A percentile compares a stretch with the other conserved stretches of the same genome.
Evolutionary conservation across 2,797 vertebrate genomes (phyloP).

Genomic region (Xiphorhynchus erythropygius): DNA sequence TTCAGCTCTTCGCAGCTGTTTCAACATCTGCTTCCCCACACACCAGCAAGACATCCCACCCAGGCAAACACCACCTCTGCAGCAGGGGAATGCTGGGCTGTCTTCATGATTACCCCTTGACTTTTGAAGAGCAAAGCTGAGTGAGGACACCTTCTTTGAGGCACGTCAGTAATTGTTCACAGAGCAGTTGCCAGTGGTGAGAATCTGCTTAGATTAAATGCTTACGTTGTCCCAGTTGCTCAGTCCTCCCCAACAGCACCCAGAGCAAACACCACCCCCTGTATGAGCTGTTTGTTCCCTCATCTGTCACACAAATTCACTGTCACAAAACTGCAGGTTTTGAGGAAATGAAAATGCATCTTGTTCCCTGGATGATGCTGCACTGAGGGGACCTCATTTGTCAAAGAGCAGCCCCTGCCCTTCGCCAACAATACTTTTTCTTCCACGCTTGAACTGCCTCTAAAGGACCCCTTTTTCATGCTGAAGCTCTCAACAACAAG

Average conservation of each 20-base stretch:
- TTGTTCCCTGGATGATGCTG: background rate
- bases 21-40: conserved; percentile 17
- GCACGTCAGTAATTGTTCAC: background rate
- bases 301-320: background rate
- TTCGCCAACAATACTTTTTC: rapidly evolving
- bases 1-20: background rate
- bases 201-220: background rate
- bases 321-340: background rate
- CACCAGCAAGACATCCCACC: background rate
- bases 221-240: background rate
- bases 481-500: background rate
- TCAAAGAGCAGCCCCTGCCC: background rate
- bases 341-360: background rate
- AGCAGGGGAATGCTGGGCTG: background rate
- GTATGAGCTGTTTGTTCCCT: background rate
- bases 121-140: background rate
- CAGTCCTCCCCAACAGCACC: background rate
- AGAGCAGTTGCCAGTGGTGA: background rate
- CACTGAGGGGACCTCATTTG: background rate
- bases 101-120: background rate
- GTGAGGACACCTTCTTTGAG: background rate
- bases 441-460: background rate
- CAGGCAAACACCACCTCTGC: background rate
- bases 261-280: background rate
- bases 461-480: background rate